These are phyloP conservation scores for Hyphantria cunea DNA, from an alignment of 1,140 invertebrate species.

Conservation along the genomic window DNA sequence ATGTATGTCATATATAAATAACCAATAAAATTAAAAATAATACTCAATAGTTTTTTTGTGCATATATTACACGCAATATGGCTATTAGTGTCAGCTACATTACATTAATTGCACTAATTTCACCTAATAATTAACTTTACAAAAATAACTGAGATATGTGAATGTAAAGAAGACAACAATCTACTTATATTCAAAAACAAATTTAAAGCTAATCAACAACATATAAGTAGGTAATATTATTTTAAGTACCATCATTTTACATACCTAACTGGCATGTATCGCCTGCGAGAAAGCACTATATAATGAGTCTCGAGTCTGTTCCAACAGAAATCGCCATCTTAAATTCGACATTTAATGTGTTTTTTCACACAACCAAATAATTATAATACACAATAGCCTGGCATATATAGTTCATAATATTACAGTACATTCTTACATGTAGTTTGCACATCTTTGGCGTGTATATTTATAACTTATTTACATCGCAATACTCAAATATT, in stretches of 20 bases:
- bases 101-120: too few species aligned
- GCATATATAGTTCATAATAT: neutral
- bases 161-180: too few species aligned
- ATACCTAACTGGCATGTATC: conserved; percentile 1
- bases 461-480: conserved; percentile 10
- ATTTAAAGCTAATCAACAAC: conserved; percentile 24
- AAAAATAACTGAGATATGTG: too few species aligned
- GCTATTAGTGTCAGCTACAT: too few species aligned
- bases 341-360: neutral
- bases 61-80: too few species aligned
- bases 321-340: too few species aligned
- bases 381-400: conserved; percentile 5
- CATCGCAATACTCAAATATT: conserved; percentile 10
- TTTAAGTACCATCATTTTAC: conserved; percentile 8
- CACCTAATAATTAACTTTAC: too few species aligned
- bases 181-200: neutral
- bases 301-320: too few species aligned
- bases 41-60: too few species aligned
- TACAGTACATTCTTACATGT: neutral
- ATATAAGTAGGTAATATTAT: conserved; percentile 18
- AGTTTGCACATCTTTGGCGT: conserved; percentile 7
- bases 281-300: too few species aligned
- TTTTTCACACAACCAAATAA: conserved; percentile 16
- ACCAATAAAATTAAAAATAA: too few species aligned
- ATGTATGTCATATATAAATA: too few species aligned